Conservation (phyloP, 2,888 invertebrate genomes). For the Perithous albicinctus region DNA sequence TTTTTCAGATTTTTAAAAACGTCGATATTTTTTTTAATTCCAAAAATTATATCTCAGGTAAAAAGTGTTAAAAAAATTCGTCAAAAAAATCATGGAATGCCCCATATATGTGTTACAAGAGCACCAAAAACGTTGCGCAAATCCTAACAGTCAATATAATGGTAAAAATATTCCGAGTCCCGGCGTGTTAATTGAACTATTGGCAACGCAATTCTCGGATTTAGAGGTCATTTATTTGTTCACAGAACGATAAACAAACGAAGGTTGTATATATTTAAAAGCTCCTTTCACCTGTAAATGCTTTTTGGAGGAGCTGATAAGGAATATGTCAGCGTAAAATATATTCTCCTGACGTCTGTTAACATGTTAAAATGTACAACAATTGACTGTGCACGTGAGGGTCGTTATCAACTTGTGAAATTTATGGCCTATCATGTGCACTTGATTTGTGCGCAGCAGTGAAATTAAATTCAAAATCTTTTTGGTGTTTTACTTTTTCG, state of each 20-base stretch:
- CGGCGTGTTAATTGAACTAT: background rate
- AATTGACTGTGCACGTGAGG: background rate
- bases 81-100: no score
- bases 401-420: background rate
- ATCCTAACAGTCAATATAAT: background rate
- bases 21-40: no score
- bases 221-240: background rate
- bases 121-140: background rate
- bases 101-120: background rate
- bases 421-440: background rate
- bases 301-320: background rate
- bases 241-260: background rate
- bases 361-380: background rate
- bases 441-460: background rate
- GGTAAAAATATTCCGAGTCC: background rate
- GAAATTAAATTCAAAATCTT: background rate
- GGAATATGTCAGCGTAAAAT: slow-evolving; percentile 10
- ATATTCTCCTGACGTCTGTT: slow-evolving; percentile 1
- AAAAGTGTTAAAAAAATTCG: no score
- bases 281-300: background rate
- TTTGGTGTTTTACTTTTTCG: background rate
- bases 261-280: background rate
- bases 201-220: background rate
- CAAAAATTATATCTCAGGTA: no score
- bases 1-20: no score